Evolutionary conservation across 2,797 vertebrate species (phyloP).

Genomic region (Mormyrops boulengeri): DNA sequence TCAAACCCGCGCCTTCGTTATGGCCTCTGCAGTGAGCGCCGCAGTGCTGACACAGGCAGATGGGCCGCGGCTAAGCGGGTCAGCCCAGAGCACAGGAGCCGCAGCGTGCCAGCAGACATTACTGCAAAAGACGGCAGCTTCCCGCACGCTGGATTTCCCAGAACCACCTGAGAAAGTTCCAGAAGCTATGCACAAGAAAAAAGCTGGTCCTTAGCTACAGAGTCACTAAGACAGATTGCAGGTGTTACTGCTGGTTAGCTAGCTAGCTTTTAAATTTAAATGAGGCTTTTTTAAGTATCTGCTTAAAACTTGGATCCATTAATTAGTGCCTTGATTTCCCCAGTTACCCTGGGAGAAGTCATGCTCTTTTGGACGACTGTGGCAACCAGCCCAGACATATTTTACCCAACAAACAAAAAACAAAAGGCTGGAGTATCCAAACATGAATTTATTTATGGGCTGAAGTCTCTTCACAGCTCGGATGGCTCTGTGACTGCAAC

Average conservation of each 20-base stretch:
- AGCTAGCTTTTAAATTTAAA: constrained; percentile 6
- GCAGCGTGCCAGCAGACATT: not conserved
- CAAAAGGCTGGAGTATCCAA: not conserved
- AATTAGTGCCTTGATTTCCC: not conserved
- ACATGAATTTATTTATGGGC: not conserved
- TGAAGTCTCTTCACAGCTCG: not conserved
- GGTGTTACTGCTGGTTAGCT: not conserved
- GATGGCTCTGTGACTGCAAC: not conserved
- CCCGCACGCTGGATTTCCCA: not conserved
- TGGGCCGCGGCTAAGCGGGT: not conserved
- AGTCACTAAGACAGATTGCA: not conserved
- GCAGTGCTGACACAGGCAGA: not conserved
- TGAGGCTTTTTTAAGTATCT: not conserved
- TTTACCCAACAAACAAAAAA: not conserved
- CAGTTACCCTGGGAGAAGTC: not conserved
- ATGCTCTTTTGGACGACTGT: not conserved
- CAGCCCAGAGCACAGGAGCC: not conserved
- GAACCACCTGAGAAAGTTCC: not conserved
- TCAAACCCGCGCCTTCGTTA: not conserved
- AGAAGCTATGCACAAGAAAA: not conserved
- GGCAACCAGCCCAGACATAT: not conserved
- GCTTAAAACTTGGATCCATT: constrained; percentile 1
- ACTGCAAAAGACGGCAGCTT: not conserved
- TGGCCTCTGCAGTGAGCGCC: not conserved
- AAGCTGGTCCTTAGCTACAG: not conserved